Percentiles rank a stretch among this genome's conserved stretches.
These are phyloP conservation scores for Cephus pulcher DNA, from an alignment of 2,888 invertebrate genomes.

Conservation along the genomic window DNA sequence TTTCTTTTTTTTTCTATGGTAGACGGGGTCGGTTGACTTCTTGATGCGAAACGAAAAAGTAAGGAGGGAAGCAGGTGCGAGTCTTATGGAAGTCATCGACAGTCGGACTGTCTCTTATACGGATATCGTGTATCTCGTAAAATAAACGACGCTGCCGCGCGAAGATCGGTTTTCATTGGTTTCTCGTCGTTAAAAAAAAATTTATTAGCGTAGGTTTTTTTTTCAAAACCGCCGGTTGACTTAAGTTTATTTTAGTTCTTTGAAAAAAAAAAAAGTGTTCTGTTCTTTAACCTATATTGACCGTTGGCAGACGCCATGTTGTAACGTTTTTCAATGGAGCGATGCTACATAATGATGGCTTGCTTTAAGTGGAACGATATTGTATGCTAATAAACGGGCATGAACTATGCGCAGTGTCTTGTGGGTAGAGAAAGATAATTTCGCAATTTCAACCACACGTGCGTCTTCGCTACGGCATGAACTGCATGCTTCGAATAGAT, in stretches of 20 bases:
- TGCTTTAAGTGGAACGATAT: neutral
- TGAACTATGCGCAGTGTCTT: neutral
- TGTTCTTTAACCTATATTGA: neutral
- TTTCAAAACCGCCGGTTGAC: neutral
- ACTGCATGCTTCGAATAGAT: neutral
- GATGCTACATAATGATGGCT: neutral
- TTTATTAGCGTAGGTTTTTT: neutral
- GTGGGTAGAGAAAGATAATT: neutral
- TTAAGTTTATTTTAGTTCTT: neutral
- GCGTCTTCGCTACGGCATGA: neutral
- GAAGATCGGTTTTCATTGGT: constrained; percentile 3
- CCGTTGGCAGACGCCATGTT: neutral
- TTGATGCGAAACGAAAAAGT: neutral
- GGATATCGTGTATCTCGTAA: neutral
- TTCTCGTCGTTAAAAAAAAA: neutral
- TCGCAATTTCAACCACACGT: neutral
- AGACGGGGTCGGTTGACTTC: neutral
- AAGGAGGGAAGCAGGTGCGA: neutral
- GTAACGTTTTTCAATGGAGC: neutral
- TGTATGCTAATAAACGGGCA: neutral
- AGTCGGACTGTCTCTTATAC: neutral
- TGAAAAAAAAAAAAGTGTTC: neutral
- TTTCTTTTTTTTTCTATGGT: neutral
- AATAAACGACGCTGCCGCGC: neutral
- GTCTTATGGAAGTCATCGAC: neutral